Evolutionary conservation across 1,140 invertebrate species (phyloP).

Genomic region (Scaptomyza hsui): DNA sequence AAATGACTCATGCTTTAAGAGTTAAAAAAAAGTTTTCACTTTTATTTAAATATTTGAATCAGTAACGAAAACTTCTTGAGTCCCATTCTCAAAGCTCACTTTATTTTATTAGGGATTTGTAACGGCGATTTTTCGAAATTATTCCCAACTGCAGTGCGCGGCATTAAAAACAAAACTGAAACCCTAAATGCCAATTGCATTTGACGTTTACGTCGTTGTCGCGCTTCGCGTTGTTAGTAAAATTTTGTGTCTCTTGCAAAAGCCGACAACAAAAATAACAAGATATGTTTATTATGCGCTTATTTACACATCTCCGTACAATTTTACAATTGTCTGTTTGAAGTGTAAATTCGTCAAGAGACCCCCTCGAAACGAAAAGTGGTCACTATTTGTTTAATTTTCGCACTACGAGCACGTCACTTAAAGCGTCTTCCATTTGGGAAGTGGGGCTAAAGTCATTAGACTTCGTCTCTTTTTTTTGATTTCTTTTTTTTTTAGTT

Average conservation of each 20-base stretch:
- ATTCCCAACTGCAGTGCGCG: slow-evolving; percentile 58
- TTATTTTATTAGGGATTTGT: neutral
- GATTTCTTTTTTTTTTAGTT: slow-evolving; percentile 1
- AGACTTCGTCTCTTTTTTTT: slow-evolving; percentile 20
- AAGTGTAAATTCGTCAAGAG: slow-evolving; percentile 76
- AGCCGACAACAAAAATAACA: slow-evolving; percentile 15
- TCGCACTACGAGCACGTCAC: slow-evolving; percentile 49
- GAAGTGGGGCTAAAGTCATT: slow-evolving; percentile 16
- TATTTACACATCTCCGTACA: slow-evolving; percentile 70
- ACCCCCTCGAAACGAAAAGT: slow-evolving; percentile 40
- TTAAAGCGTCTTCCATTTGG: neutral
- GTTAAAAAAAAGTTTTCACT: too few species aligned
- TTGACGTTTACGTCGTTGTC: slow-evolving; percentile 18
- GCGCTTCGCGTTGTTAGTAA: slow-evolving; percentile 20
- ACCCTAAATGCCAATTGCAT: slow-evolving; percentile 27
- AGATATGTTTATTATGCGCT: slow-evolving; percentile 67
- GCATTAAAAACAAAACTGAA: slow-evolving; percentile 64
- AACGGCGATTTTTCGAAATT: slow-evolving; percentile 7
- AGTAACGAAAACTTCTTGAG: neutral
- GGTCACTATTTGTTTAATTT: slow-evolving; percentile 69
- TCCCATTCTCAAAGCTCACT: neutral
- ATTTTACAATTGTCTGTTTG: slow-evolving; percentile 75
- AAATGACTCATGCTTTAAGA: too few species aligned
- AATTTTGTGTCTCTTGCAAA: slow-evolving; percentile 67
- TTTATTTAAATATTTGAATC: neutral